Base-by-base conservation (phyloP, 2,113 vertebrate species). In the Phasianus colchicus region DNA sequence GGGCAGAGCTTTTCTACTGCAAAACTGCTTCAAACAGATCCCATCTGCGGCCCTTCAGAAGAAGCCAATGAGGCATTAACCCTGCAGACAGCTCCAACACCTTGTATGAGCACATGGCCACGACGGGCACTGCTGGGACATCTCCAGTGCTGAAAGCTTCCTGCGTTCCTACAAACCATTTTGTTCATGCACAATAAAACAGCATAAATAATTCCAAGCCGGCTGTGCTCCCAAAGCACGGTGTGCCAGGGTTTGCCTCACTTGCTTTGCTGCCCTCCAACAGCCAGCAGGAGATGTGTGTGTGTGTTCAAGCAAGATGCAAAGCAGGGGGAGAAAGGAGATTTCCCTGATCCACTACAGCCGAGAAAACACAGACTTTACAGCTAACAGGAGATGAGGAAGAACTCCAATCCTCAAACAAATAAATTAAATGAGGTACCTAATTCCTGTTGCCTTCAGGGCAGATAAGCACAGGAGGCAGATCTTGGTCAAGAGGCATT, bases 81-180 rank as follows among this genome's bases (percentile, higher is more conserved):
- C 36, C 34, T 72, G 66, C 67, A 42, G 72, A 76, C n/a, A 22
- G 64, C 42, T 19, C 52, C 25, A 30, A 30, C 38, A 42, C 18
- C 64, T 6, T 0, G 0, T 2, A 65, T 1, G 3, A 86, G 64
- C 11, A 45, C 9, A 0, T 7, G 29, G 55, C 74, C 3, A 0
- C 25, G 25, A 47, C 63, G 15, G 77, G 61, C 2, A 0, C 57
- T 9, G 83, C 55, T 8, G 57, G 66, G 91, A 58, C 6, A 60
- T 66, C 54, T 43, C 77, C 83, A 0, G 1, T 1, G 1, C 19
- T 2, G n/a, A 36, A 86, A 11, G 20, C 20, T 72, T 77, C 82
- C 52, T 72, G 25, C 24, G 13, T 52, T 65, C 69, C 84, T 54
- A 8, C 78, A 70, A 70, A 81, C 13, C 67, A 0, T 13, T 66